Conservation (phyloP, 2,888 invertebrate genomes). For the Argyresthia goedartella region DNA sequence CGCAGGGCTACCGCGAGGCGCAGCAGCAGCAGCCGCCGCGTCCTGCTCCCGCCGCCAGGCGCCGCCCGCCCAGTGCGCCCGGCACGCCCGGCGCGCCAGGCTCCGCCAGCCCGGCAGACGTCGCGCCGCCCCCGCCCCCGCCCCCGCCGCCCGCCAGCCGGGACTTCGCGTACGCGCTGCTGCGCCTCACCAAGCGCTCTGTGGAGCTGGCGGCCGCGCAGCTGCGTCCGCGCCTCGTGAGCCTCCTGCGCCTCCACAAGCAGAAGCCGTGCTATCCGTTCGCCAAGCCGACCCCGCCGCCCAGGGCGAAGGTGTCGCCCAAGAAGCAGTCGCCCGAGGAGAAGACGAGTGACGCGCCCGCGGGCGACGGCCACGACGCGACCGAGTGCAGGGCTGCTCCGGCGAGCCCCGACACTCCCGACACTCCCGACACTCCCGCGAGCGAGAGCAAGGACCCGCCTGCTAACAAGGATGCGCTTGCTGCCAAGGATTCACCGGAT, state of each 20-base stretch:
- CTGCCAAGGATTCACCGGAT: too few relatives aligned
- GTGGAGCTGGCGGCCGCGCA: constrained; percentile 41
- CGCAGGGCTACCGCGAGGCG: constrained; percentile 57
- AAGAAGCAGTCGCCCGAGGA: background rate
- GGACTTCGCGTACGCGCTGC: constrained; percentile 48
- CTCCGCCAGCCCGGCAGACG: too few relatives aligned
- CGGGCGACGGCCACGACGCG: too few relatives aligned
- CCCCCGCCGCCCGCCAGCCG: constrained; percentile 33
- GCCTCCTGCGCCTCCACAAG: constrained; percentile 26
- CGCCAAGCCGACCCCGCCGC: constrained; percentile 46
- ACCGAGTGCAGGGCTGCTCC: too few relatives aligned
- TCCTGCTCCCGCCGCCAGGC: too few relatives aligned
- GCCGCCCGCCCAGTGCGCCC: too few relatives aligned
- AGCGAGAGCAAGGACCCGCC: too few relatives aligned
- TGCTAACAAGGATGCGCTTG: too few relatives aligned
- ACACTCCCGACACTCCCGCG: too few relatives aligned
- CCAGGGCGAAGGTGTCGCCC: constrained; percentile 25
- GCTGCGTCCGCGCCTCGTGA: constrained; percentile 34
- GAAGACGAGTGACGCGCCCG: background rate
- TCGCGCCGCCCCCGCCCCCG: constrained; percentile 28
- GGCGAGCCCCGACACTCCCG: too few relatives aligned
- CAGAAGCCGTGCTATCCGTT: constrained; percentile 32
- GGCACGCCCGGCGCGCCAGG: too few relatives aligned
- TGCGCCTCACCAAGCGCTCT: constrained; percentile 41
- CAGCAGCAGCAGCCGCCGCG: too few relatives aligned